Conservation (phyloP, 2,888 invertebrate species). For the Leptothorax acervorum region DNA sequence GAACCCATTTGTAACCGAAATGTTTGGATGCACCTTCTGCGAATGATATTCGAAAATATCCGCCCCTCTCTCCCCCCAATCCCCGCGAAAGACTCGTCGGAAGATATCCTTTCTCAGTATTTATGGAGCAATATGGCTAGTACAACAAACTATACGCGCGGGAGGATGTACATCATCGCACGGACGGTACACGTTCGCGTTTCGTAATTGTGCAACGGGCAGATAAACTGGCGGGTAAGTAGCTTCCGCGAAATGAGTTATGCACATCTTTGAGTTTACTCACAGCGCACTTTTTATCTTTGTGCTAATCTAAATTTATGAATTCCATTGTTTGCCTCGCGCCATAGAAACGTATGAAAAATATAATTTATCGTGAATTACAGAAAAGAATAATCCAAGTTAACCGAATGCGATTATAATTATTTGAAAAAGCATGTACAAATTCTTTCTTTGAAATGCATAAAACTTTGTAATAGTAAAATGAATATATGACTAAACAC, state of each 20-base stretch:
- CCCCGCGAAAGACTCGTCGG: conserved; percentile 37
- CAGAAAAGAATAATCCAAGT: neutral
- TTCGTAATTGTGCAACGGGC: conserved; percentile 53
- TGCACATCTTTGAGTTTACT: conserved; percentile 50
- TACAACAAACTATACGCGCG: conserved; percentile 65
- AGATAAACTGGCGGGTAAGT: conserved; percentile 54
- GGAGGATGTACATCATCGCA: conserved; percentile 61
- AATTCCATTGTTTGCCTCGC: conserved; percentile 6
- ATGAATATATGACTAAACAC: neutral
- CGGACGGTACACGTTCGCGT: conserved; percentile 56
- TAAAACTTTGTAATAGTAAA: neutral
- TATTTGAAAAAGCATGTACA: neutral
- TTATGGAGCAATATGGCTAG: conserved; percentile 63
- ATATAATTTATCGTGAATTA: conserved; percentile 34
- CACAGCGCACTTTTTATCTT: conserved; percentile 44
- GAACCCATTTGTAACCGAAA: conserved; percentile 3
- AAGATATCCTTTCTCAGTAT: conserved; percentile 61
- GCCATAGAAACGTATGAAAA: conserved; percentile 7
- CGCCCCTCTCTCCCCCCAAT: neutral
- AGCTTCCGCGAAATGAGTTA: conserved; percentile 53
- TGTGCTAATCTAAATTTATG: conserved; percentile 45
- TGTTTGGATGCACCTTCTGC: conserved; percentile 56
- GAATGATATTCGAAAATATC: conserved; percentile 49
- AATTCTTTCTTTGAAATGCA: neutral
- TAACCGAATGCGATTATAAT: neutral